Base-by-base conservation (phyloP, 1,140 invertebrate species). In the Stenopsyche tienmushanensis region DNA sequence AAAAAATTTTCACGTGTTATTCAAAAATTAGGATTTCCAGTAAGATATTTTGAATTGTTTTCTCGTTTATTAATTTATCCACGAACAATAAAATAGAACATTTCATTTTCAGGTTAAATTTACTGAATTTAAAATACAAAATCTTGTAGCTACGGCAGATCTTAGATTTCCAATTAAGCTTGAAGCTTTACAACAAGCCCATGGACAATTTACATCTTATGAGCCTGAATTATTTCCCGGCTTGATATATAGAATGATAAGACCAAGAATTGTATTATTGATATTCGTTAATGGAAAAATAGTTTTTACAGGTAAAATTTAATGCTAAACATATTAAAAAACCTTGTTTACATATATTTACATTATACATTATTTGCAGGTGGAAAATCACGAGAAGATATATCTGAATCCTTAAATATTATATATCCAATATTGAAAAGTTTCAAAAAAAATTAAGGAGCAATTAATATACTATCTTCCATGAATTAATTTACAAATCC, bases 261-360 rank as follows among this genome's bases (percentile, higher is more conserved):
- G 93, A 72, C 97, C 97, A 5, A 87, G 94, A 72, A 91, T 99
- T 62, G 97, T 99, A 0, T 79, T 99, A 21, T 81, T 99, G 1
- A 97, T 99, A 78, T 98, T 98, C 84, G 96, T 98, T 0, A 97
- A 96, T 80, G 97, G 97, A 57, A 98, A 98, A 86, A 88, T 99
- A 66, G 94, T 97, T 1, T 86, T 98, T 54, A 98, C 96, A 77
- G 93, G 92, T 93, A 81, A 75, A 68, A 44, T 49, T 18, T 58
- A n/a, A n/a, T n/a, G n/a, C n/a, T n/a, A n/a, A n/a, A n/a, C n/a
- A 34, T 34, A 34, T 34, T 34, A 7, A 34, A 34, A 34, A 34
- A 34, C 13, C 5, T 7, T 34, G 13, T 34, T 34, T 34, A 34
- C 47, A 42, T 29, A 44, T 62, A 25, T 26, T 50, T 50, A 67